phyloP scores from a whole-genome alignment of 2,797 vertebrate genomes.

The Erpetoichthys calabaricus region DNA sequence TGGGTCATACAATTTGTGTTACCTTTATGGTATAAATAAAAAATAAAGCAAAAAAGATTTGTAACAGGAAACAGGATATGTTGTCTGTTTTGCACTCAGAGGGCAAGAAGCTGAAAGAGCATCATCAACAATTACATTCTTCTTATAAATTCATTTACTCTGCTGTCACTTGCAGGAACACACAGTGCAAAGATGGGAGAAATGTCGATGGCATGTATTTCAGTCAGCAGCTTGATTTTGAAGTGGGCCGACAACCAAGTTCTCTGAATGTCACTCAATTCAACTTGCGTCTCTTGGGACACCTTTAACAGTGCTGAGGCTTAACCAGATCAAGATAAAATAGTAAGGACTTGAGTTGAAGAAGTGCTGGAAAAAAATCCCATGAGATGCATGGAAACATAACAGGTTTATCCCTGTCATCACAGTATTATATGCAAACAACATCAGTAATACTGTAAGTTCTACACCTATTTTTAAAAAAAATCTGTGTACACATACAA shows the following conservation, averaged over 20 bases:
- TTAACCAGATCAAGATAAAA: conserved; percentile 3
- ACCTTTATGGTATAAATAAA: background rate
- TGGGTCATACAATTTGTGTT: too few relatives aligned
- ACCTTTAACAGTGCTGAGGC: background rate
- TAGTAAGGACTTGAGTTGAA: background rate
- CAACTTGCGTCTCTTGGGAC: conserved; percentile 4
- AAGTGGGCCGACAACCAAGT: conserved; percentile 8
- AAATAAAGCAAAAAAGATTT: background rate
- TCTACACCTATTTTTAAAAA: too few relatives aligned
- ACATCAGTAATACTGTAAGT: too few relatives aligned
- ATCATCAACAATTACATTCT: background rate
- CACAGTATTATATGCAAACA: conserved; percentile 1
- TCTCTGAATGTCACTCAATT: conserved; percentile 6
- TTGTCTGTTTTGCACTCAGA: background rate
- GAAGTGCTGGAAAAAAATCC: conserved; percentile 2
- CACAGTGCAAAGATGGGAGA: background rate
- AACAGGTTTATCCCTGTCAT: conserved; percentile 12
- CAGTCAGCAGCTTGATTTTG: conserved; percentile 3
- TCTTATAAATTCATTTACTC: too few relatives aligned
- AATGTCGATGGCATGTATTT: background rate
- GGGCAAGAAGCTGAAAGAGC: too few relatives aligned
- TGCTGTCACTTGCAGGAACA: background rate
- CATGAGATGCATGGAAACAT: conserved; percentile 14
- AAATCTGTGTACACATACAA: too few relatives aligned
- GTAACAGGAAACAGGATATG: background rate